Percentiles rank a stretch among this genome's conserved stretches.
These are phyloP conservation scores for Drosophila pectinifera DNA, from an alignment of 1,140 invertebrate genomes.

Conservation along the genomic window DNA sequence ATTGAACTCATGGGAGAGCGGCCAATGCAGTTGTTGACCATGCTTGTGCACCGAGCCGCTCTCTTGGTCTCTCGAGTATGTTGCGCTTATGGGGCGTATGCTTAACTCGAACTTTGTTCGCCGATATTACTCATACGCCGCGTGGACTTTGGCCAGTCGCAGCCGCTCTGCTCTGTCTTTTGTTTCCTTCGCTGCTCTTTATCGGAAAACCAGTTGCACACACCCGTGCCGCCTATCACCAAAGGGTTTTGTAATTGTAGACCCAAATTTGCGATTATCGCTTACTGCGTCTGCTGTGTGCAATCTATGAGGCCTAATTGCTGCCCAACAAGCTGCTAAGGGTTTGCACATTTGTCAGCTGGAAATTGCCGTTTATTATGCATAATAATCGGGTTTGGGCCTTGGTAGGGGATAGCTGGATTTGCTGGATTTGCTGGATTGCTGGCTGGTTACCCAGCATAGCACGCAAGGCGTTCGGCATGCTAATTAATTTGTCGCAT, in stretches of 20 bases:
- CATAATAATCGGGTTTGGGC: constrained; percentile 19
- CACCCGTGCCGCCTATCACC: background rate
- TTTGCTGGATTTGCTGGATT: too few relatives aligned
- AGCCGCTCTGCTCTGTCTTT: background rate
- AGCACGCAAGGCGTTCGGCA: constrained; percentile 47
- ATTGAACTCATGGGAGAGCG: background rate
- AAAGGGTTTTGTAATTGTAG: constrained; percentile 37
- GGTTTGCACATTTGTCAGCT: constrained; percentile 33
- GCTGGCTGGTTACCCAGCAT: constrained; percentile 14
- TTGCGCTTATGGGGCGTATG: too few relatives aligned
- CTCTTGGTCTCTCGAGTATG: constrained; percentile 7
- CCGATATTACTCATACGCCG: constrained; percentile 62
- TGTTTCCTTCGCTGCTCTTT: constrained; percentile 23
- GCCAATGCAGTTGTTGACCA: constrained; percentile 15
- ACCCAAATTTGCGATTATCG: constrained; percentile 19
- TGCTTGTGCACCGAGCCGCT: constrained; percentile 23
- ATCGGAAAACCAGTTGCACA: constrained; percentile 44
- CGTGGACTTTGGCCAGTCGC: constrained; percentile 61
- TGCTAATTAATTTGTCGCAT: constrained; percentile 74
- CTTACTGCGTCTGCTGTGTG: constrained; percentile 10
- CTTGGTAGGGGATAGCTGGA: background rate
- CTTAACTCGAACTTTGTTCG: constrained; percentile 22
- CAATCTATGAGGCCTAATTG: constrained; percentile 47
- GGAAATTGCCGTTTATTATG: constrained; percentile 49
- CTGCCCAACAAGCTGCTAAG: constrained; percentile 47